Evolutionary conservation across 1,140 invertebrate species (phyloP).

Genomic region (Sweltsa coloradensis): DNA sequence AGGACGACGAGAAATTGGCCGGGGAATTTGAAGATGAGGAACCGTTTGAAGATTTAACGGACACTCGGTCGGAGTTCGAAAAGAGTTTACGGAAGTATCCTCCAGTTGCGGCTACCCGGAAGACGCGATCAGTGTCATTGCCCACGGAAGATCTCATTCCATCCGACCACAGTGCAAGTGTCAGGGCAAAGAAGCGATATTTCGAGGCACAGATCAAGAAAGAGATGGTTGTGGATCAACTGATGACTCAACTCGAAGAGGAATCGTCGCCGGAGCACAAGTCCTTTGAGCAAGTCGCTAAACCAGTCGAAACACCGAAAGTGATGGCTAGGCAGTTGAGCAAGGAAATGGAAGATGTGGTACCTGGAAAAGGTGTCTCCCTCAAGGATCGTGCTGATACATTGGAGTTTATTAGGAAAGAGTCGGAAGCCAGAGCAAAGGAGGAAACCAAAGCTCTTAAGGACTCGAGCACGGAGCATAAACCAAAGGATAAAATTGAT

Average conservation of each 20-base stretch:
- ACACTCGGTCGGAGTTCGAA: conserved; percentile 16
- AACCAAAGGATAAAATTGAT: too few species aligned
- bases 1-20: conserved; percentile 25
- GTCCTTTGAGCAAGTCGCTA: conserved; percentile 14
- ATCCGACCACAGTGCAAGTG: conserved; percentile 9
- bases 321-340: neutral
- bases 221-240: conserved; percentile 34
- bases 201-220: conserved; percentile 37
- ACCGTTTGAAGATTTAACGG: too few species aligned
- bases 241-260: conserved; percentile 33
- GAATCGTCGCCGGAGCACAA: conserved; percentile 37
- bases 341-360: neutral
- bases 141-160: conserved; percentile 29
- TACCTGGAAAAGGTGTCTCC: too few species aligned
- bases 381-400: too few species aligned
- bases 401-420: too few species aligned
- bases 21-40: too few species aligned
- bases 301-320: conserved; percentile 1
- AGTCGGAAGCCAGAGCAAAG: too few species aligned
- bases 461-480: too few species aligned
- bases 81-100: conserved; percentile 17
- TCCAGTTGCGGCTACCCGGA: conserved; percentile 22
- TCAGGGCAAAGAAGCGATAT: conserved; percentile 29
- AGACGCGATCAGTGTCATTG: conserved; percentile 32
- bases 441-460: too few species aligned